Evolutionary conservation across 2,888 invertebrate genomes (phyloP).

Genomic region (Parnassius orleans): DNA sequence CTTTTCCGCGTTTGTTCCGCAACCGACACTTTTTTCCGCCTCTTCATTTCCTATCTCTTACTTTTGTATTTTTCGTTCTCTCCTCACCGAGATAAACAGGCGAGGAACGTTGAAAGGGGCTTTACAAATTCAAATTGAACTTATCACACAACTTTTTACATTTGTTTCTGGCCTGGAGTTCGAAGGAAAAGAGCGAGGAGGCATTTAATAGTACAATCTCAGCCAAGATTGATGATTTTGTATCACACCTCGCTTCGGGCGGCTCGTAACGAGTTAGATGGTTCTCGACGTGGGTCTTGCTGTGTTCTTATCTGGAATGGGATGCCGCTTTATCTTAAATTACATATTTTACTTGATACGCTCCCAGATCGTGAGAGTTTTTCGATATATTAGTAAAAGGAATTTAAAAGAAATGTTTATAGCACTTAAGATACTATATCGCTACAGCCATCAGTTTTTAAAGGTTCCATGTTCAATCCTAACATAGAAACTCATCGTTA

Average conservation of each 20-base stretch:
- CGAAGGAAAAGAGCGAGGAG: slow-evolving; percentile 78
- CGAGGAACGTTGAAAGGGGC: slow-evolving; percentile 81
- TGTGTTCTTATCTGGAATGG: slow-evolving; percentile 77
- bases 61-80: slow-evolving; percentile 80
- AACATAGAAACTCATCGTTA: too few relatives aligned
- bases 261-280: slow-evolving; percentile 77
- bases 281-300: slow-evolving; percentile 77
- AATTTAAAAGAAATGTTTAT: slow-evolving; percentile 36
- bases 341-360: slow-evolving; percentile 79
- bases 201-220: slow-evolving; percentile 81
- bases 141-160: slow-evolving; percentile 82
- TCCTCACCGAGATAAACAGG: slow-evolving; percentile 79
- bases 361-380: slow-evolving; percentile 63
- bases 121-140: slow-evolving; percentile 82
- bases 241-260: slow-evolving; percentile 81
- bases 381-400: slow-evolving; percentile 49
- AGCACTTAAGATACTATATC: slow-evolving; percentile 4
- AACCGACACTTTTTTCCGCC: slow-evolving; percentile 80
- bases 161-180: slow-evolving; percentile 80
- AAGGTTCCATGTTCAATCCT: background rate
- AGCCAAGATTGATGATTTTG: slow-evolving; percentile 81
- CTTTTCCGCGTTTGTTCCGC: slow-evolving; percentile 79
- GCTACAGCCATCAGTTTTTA: slow-evolving; percentile 8
- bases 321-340: slow-evolving; percentile 79
- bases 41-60: slow-evolving; percentile 82